Conservation (phyloP, 2,888 invertebrate genomes). For the Papilio protenor region DNA sequence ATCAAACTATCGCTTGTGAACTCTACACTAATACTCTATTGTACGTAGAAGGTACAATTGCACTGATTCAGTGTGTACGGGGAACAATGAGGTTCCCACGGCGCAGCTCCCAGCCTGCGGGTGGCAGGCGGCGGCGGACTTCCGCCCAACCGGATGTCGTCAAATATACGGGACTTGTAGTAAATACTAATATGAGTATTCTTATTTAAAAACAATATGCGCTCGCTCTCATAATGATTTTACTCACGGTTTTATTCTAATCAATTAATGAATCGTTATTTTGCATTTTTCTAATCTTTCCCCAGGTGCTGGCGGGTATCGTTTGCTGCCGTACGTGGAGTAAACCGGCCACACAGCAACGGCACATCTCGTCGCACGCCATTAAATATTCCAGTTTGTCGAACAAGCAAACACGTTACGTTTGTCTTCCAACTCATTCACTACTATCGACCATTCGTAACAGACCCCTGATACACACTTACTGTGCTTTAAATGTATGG, state of each 20-base stretch:
- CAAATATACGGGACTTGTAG: neutral
- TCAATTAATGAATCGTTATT: no score
- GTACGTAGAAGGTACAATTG: constrained; percentile 24
- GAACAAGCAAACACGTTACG: constrained; percentile 45
- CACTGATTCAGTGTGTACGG: constrained; percentile 33
- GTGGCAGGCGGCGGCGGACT: neutral
- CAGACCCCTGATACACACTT: neutral
- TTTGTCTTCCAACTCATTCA: constrained; percentile 41
- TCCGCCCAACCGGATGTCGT: constrained; percentile 13
- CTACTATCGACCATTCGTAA: neutral
- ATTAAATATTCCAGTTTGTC: constrained; percentile 49
- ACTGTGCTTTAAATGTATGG: neutral
- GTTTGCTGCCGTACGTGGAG: neutral
- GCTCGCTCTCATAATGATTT: neutral
- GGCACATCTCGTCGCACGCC: constrained; percentile 36
- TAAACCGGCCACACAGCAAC: constrained; percentile 2
- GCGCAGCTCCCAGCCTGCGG: constrained; percentile 23
- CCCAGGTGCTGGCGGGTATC: neutral
- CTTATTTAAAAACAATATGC: neutral
- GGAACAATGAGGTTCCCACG: constrained; percentile 41
- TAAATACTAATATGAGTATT: neutral
- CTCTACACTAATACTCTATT: neutral
- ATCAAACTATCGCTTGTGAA: constrained; percentile 11
- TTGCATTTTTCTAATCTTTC: neutral
- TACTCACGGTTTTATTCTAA: neutral